Evolutionary conservation across 2,888 invertebrate genomes (phyloP).

Genomic region (Tipula lateralis): DNA sequence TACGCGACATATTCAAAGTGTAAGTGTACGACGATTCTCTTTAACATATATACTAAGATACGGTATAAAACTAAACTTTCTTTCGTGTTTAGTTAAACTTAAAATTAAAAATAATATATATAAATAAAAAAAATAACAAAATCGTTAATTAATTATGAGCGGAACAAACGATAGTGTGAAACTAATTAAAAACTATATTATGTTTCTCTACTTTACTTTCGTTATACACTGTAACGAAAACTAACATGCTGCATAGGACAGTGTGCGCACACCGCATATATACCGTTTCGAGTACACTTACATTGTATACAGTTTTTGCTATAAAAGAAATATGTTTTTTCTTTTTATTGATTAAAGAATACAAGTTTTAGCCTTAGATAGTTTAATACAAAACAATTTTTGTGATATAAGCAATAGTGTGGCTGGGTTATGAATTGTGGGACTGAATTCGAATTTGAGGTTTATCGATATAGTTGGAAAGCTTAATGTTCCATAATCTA

Average conservation of each 20-base stretch:
- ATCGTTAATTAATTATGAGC: background rate
- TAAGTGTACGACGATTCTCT: background rate
- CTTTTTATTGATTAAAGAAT: background rate
- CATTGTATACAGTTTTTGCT: background rate
- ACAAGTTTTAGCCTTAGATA: constrained; percentile 16
- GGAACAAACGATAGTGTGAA: constrained; percentile 11
- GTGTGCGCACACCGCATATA: background rate
- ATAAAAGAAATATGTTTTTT: background rate
- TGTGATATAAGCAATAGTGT: constrained; percentile 5
- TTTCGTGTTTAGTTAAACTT: background rate
- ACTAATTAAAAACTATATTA: background rate
- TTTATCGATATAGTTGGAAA: too few relatives aligned
- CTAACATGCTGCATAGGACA: background rate
- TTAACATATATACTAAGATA: background rate
- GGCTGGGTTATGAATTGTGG: background rate
- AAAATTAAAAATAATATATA: background rate
- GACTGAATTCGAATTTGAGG: too few relatives aligned
- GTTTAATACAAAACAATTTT: background rate
- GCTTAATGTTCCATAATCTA: too few relatives aligned
- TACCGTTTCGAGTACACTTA: background rate
- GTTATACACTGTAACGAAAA: background rate
- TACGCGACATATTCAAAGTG: background rate
- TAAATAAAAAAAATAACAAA: background rate
- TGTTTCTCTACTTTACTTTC: background rate
- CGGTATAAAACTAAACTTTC: background rate